Evolutionary conservation across 2,113 vertebrate species (phyloP).

Genomic region (Ceyx margarethae): DNA sequence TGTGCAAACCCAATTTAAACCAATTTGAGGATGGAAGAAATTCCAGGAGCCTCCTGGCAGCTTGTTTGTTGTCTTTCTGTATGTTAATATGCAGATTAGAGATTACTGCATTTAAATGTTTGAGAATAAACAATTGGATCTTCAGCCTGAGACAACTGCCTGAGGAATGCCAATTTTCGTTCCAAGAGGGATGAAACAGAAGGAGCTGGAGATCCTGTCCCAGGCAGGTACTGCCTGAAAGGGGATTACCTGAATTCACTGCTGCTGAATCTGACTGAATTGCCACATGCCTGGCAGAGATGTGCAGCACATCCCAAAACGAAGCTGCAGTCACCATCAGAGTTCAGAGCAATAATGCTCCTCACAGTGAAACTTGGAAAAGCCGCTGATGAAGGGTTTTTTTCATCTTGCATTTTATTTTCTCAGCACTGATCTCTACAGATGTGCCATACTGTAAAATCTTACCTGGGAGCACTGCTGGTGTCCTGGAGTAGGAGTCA

Average conservation of each 20-base stretch:
- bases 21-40: neutral
- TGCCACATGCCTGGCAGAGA: neutral
- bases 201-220: neutral
- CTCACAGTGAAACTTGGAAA: neutral
- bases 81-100: neutral
- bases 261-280: neutral
- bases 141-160: neutral
- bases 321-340: neutral
- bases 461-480: neutral
- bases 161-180: neutral
- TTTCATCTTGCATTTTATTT: neutral
- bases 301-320: neutral
- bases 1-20: neutral
- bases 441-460: neutral
- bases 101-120: neutral
- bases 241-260: neutral
- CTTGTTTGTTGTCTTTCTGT: neutral
- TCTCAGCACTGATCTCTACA: neutral
- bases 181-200: neutral
- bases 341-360: constrained; percentile 5
- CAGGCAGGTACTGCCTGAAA: neutral
- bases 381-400: neutral
- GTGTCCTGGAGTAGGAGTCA: neutral
- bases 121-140: neutral
- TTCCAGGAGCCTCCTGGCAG: neutral